These are phyloP conservation scores for Drosophila watanabei DNA, from an alignment of 1,140 invertebrate genomes.

Conservation along the genomic window DNA sequence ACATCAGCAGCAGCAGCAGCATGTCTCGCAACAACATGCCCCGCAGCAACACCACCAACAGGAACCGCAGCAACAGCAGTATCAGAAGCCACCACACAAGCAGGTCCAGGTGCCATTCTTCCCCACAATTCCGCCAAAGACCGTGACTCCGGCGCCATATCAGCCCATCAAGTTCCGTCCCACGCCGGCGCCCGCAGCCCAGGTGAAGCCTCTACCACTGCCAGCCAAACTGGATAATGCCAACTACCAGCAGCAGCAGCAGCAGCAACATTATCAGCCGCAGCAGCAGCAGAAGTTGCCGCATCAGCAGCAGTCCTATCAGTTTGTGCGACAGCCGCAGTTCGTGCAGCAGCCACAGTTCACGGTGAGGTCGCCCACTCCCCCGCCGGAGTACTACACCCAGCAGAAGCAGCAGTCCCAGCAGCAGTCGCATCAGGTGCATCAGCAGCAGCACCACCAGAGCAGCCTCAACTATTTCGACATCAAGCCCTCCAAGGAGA, in stretches of 20 bases:
- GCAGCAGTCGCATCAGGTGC: slow-evolving; percentile 53
- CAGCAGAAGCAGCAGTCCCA: slow-evolving; percentile 56
- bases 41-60: slow-evolving; percentile 50
- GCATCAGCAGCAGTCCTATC: slow-evolving; percentile 67
- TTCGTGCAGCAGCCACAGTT: slow-evolving; percentile 65
- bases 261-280: slow-evolving; percentile 68
- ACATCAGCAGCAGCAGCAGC: slow-evolving; percentile 63
- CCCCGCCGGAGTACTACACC: slow-evolving; percentile 70
- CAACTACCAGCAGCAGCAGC: slow-evolving; percentile 70
- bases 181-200: slow-evolving; percentile 60
- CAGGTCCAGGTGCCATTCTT: slow-evolving; percentile 85
- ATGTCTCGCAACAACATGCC: slow-evolving; percentile 61
- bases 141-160: slow-evolving; percentile 79
- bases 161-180: slow-evolving; percentile 85
- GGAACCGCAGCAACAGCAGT: slow-evolving; percentile 53
- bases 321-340: slow-evolving; percentile 83
- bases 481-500: slow-evolving; percentile 84
- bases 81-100: slow-evolving; percentile 67
- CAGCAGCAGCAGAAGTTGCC: slow-evolving; percentile 68
- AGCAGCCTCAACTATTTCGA: slow-evolving; percentile 74
- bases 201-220: slow-evolving; percentile 76
- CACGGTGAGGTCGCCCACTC: slow-evolving; percentile 75
- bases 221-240: slow-evolving; percentile 68
- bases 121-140: slow-evolving; percentile 85
- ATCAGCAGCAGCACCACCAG: slow-evolving; percentile 41